phyloP scores from a whole-genome alignment of 2,113 vertebrate species.

The Mormoops blainvillei region DNA sequence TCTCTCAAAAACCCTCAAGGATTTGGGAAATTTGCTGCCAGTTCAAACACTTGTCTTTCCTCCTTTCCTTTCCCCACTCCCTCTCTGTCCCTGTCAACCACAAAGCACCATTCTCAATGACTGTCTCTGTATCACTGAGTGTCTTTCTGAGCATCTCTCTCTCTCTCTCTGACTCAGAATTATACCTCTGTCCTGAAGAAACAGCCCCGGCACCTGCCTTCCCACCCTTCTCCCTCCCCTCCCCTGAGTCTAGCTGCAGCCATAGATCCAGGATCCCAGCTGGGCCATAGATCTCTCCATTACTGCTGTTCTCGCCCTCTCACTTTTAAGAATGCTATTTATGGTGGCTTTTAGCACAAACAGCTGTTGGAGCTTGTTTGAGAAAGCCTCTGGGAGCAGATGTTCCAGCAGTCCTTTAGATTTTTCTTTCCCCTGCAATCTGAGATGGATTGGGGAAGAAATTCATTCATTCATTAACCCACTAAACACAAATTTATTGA shows the following conservation, averaged over 20 bases:
- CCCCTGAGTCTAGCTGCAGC: neutral
- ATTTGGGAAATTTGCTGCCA: slow-evolving; percentile 57
- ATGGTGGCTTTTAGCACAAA: slow-evolving; percentile 77
- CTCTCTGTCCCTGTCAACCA: slow-evolving; percentile 13
- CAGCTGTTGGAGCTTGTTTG: slow-evolving; percentile 74
- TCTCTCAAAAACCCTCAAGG: slow-evolving; percentile 72
- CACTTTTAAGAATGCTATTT: slow-evolving; percentile 79
- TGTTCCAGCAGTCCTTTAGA: slow-evolving; percentile 70
- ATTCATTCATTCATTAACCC: slow-evolving; percentile 17
- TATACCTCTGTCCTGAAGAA: neutral
- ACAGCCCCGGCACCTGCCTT: neutral
- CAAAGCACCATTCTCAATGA: neutral
- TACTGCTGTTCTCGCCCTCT: slow-evolving; percentile 63
- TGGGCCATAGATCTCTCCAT: slow-evolving; percentile 63
- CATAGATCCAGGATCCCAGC: slow-evolving; percentile 26
- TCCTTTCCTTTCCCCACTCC: slow-evolving; percentile 29
- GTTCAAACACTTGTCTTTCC: slow-evolving; percentile 56
- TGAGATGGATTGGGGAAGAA: neutral
- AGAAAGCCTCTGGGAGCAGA: slow-evolving; percentile 69
- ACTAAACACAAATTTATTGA: slow-evolving; percentile 17
- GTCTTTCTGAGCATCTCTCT: neutral
- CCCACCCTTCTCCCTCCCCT: too few species aligned
- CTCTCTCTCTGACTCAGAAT: neutral
- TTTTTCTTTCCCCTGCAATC: slow-evolving; percentile 5
- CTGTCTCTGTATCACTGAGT: neutral